Percentiles rank a stretch among this genome's conserved stretches.
These are phyloP conservation scores for Alloplasta piceator DNA, from an alignment of 2,888 invertebrate genomes.

Conservation along the genomic window DNA sequence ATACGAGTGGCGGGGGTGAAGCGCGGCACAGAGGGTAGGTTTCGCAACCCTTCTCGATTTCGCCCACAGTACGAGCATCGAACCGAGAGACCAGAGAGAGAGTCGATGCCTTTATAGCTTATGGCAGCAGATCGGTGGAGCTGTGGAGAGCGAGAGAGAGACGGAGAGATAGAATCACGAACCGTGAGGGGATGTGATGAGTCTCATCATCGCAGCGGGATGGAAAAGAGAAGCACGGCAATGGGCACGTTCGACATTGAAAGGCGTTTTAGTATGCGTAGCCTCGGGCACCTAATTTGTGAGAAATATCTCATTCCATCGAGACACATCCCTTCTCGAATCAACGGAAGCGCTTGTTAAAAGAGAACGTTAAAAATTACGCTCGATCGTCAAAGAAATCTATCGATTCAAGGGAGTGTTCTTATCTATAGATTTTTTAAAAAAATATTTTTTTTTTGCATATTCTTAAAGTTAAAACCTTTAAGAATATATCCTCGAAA, in stretches of 20 bases:
- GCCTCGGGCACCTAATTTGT: conserved; percentile 32
- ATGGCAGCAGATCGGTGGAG: conserved; percentile 33
- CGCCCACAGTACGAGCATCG: conserved; percentile 48
- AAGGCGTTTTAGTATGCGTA: conserved; percentile 19
- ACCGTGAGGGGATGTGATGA: conserved; percentile 44
- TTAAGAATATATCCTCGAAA: too few species aligned
- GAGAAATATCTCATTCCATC: conserved; percentile 23
- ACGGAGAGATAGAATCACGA: conserved; percentile 25
- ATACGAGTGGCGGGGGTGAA: conserved; percentile 32
- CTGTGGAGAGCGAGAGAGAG: conserved; percentile 23
- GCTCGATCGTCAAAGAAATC: too few species aligned
- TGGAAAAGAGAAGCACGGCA: conserved; percentile 22
- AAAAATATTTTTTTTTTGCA: too few species aligned
- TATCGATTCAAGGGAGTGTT: too few species aligned
- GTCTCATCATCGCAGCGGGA: conserved; percentile 52
- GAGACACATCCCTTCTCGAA: too few species aligned
- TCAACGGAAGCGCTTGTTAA: too few species aligned
- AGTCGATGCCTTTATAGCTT: conserved; percentile 43
- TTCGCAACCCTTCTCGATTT: conserved; percentile 65
- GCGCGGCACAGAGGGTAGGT: conserved; percentile 48
- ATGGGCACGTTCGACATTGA: conserved; percentile 32
- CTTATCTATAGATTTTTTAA: too few species aligned
- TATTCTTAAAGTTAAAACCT: too few species aligned
- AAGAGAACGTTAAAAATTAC: too few species aligned
- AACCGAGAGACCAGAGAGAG: conserved; percentile 42